Base-by-base conservation (phyloP, 2,888 invertebrate genomes). In the Tachina fera region DNA sequence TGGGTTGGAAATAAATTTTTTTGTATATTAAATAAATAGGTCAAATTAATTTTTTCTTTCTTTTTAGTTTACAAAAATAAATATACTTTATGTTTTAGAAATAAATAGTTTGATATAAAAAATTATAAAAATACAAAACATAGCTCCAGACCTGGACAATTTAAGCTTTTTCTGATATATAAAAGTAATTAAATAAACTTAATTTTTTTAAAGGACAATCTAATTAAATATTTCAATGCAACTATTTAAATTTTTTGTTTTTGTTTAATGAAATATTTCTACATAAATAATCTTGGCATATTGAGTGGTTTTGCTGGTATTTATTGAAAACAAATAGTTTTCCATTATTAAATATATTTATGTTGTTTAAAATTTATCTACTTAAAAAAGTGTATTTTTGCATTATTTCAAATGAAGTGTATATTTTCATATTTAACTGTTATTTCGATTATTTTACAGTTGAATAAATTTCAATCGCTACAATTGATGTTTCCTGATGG, bases 401-500 rank as follows among this genome's bases (percentile, higher is more conserved):
- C 31, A 70, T 79, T 53, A 61, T 63, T 79, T 61, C 45, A 56
- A 79, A 79, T 61, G 61, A 63, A 58, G 61, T 78, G 16, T 41
- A 31, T 51, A 43, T 71, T 79, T 70, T 79, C 53, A 56, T 71
- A 61, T 70, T 79, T 51, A 67, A 81, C 60, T 60, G 53, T 61
- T 75, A 71, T 67, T 67, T 72, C 67, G 47, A 60, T 74, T 74
- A 81, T 86, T 86, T 86, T 75, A 79, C 76, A 75, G 86, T 75
- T 83, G 79, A 86, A 86, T 83, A 79, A 79, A 79, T 79, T 82
- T 60, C 75, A 86, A 76, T 70, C 79, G 71, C 74, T 63, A 77
- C 61, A 75, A 78, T 53, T 79, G 67, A 53, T 77, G 85, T 83
- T 83, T 86, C 71, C 86, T 86, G 86, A 86, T 83, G 86, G 83